Base-by-base conservation (phyloP, 2,113 vertebrate genomes). In the Ochotona princeps region DNA sequence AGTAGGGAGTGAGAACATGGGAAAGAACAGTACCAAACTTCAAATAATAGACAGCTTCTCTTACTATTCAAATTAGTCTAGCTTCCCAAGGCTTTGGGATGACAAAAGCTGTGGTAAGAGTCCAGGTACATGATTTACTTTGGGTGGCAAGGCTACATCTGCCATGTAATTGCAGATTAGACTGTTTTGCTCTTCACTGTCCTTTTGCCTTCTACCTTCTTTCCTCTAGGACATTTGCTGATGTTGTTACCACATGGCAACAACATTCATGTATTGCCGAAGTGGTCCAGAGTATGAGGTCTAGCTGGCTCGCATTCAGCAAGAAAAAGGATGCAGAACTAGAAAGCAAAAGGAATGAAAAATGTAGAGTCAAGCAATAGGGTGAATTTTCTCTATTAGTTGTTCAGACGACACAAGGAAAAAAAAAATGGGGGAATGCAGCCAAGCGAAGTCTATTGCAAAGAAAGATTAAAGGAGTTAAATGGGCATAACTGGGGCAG, bases 391-490 rank as follows among this genome's bases (percentile, higher is more conserved):
- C 61, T 81, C 69, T 91, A 84, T 90, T 97, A 90, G 61, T 80
- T 69, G 65, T 87, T 54, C 67, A 63, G 47, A 96, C 89, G 47
- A 97, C 96, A 96, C 35, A n/a, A 51, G 51, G 38, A 51, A 1
- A 3, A 12, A 12, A 25, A 70, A 87, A 72, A 72, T 87, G 47
- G 60, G 79, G 87, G 91, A 93, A 85, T 57, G 49, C 76, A 95
- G 87, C 87, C 83, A 91, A 96, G 32, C 78, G 12, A 47, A 96
- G 49, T 91, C 87, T 95, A 96, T 94, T 94, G 92, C 87, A 96
- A 94, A 87, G 87, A 89, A 97, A 96, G 87, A 96, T 91, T 91
- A 95, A 94, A 96, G 81, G 74, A 91, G 82, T 92, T 97, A 89
- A 95, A 94, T 94, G 92, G 91, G 76, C 92, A 72, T 85, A 94